Conservation (phyloP, 2,888 invertebrate species). For the Euzetes globulus region DNA sequence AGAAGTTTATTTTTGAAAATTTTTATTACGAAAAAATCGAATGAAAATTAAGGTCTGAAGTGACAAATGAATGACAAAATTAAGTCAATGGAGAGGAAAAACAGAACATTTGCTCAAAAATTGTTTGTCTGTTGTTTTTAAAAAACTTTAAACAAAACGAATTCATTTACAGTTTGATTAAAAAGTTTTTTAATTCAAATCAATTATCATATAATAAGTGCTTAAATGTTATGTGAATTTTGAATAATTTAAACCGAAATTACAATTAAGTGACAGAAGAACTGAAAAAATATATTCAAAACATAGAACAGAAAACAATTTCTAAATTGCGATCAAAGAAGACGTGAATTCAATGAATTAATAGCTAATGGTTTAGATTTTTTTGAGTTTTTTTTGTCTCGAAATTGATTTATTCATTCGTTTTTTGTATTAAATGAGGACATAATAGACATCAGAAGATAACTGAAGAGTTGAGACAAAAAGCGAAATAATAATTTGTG, state of each 20-base stretch:
- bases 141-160: not conserved
- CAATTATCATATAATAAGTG: no score
- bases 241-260: no score
- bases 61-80: not conserved
- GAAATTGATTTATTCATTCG: not conserved
- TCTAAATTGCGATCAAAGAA: no score
- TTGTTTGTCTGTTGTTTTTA: not conserved
- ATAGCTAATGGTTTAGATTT: not conserved
- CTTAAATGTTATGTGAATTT: no score
- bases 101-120: not conserved
- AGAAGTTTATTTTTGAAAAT: not conserved
- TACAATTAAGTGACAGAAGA: no score
- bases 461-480: not conserved
- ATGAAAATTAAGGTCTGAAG: not conserved
- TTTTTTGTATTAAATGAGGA: not conserved
- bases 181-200: no score
- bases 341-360: not conserved
- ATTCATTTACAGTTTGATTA: no score
- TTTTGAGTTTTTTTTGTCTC: not conserved
- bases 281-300: no score
- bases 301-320: no score
- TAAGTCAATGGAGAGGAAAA: not conserved
- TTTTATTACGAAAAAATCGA: slow-evolving; percentile 12
- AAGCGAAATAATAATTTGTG: slow-evolving; percentile 8
- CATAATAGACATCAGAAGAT: not conserved